Evolutionary conservation across 1,140 invertebrate genomes (phyloP), one percentile per base, ranked within the genome.

Genomic region (Drosophila ambigua): DNA sequence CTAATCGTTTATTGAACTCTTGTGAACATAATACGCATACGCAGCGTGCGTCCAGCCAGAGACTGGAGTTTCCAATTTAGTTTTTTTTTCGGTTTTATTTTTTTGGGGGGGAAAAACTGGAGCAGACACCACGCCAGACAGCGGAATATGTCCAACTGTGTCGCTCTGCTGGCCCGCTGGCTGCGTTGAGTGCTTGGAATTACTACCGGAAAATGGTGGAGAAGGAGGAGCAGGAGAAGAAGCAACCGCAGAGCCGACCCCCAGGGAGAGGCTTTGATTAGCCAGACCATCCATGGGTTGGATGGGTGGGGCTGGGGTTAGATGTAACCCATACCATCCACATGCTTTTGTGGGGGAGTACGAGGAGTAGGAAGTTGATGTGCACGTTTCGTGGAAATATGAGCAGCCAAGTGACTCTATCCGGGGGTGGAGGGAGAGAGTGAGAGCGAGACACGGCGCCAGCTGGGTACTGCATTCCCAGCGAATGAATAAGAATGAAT

Each of bases 1-100:
- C 82, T 85, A 81, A 85, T 85, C 82, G 82, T 85, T 82, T 85
- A 85, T 87, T 85, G 82, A 85, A 85, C 82, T 53, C 82, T 43
- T 65, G 39, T 68, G 16, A 67, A 75, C 67, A 79, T 85, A 85
- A 85, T 85, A 77, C 83, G 82, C 82, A 85, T 85, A 85, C 82
- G 82, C 82, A 85, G 79, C 82, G 82, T 85, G 82, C 52, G 64
- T 13, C 73, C 78, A 49, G 62, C 62, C 35, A 39, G 4, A 39
- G 60, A 60, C 59, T 69, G 52, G 51, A 55, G 57, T 20, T 23
- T 67, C 50, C 16, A 35, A 45, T 54, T 58, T 55, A 15, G 43
- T 15, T 46, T 43, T 46, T 43, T 46, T 51, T 55, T 55, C 63
- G 23, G 23, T 3, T 24, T 24, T 24, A 24, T 53, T 20, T 53